phyloP scores from a whole-genome alignment of 2,797 vertebrate genomes.

The Notolabrus celidotus region DNA sequence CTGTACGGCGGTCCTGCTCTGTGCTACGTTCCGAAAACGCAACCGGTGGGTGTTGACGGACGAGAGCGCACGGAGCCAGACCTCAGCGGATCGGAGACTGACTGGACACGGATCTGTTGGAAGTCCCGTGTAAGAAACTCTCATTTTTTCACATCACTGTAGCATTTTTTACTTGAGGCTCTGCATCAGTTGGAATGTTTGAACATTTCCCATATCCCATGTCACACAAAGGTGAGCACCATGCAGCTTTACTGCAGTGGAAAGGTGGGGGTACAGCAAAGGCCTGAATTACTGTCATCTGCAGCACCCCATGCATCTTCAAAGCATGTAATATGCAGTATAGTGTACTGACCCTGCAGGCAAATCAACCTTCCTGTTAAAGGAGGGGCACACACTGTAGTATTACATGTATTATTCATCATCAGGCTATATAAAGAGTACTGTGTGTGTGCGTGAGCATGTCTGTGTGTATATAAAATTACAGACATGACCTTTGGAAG shows the following conservation, averaged over 20 bases:
- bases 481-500: constrained; percentile 61
- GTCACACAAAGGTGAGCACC: constrained; percentile 6
- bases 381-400: constrained; percentile 30
- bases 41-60: no score
- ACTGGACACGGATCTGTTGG: no score
- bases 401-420: constrained; percentile 76
- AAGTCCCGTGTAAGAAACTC: no score
- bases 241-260: background rate
- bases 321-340: constrained; percentile 28
- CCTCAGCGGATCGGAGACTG: no score
- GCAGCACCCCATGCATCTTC: constrained; percentile 28
- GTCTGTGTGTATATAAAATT: constrained; percentile 62
- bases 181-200: background rate
- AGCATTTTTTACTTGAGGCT: no score
- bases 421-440: constrained; percentile 49
- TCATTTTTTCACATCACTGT: no score
- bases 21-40: no score
- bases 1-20: no score
- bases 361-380: constrained; percentile 44
- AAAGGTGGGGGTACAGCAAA: background rate
- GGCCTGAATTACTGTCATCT: constrained; percentile 16
- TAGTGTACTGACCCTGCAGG: constrained; percentile 32
- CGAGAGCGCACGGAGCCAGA: no score
- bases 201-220: background rate
- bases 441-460: constrained; percentile 14